Conservation (phyloP, 1,140 invertebrate species). For the Brachionus paranguensis region DNA sequence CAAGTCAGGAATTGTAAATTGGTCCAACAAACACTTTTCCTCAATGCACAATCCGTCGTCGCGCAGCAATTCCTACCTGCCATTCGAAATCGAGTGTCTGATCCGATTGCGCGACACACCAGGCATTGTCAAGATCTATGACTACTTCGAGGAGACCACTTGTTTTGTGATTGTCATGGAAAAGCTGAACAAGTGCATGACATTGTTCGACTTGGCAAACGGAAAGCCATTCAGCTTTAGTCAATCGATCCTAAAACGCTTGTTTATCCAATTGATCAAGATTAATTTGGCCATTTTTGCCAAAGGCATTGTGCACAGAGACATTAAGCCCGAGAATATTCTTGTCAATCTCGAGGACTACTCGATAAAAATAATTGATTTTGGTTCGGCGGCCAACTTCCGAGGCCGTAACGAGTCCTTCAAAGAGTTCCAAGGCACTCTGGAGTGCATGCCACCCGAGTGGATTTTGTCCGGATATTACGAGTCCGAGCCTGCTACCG, state of each 20-base stretch:
- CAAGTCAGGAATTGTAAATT: conserved; percentile 35
- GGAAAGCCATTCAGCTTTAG: conserved; percentile 29
- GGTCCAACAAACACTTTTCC: conserved; percentile 34
- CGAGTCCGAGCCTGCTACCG: conserved; percentile 32
- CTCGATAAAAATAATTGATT: conserved; percentile 38
- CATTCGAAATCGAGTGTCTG: conserved; percentile 39
- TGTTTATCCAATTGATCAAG: conserved; percentile 28
- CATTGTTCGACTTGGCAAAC: conserved; percentile 35
- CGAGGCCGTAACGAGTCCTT: background rate
- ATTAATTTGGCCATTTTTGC: conserved; percentile 26
- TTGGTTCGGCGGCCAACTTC: conserved; percentile 33
- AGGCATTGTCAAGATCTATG: conserved; percentile 22
- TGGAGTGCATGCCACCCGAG: conserved; percentile 36
- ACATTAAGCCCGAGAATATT: conserved; percentile 34
- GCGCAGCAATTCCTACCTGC: background rate
- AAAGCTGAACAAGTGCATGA: conserved; percentile 24
- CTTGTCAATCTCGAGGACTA: conserved; percentile 31
- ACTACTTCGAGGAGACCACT: conserved; percentile 29
- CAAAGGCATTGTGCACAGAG: conserved; percentile 28
- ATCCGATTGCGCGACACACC: conserved; percentile 10
- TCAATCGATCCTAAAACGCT: background rate
- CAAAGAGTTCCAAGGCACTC: conserved; percentile 35
- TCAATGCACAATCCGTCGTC: background rate
- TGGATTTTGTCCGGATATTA: conserved; percentile 24
- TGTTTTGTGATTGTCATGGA: conserved; percentile 37